Evolutionary conservation across 64 coral and sea anemone genomes (phyloP).

Genomic region (Orbicella faveolata): DNA sequence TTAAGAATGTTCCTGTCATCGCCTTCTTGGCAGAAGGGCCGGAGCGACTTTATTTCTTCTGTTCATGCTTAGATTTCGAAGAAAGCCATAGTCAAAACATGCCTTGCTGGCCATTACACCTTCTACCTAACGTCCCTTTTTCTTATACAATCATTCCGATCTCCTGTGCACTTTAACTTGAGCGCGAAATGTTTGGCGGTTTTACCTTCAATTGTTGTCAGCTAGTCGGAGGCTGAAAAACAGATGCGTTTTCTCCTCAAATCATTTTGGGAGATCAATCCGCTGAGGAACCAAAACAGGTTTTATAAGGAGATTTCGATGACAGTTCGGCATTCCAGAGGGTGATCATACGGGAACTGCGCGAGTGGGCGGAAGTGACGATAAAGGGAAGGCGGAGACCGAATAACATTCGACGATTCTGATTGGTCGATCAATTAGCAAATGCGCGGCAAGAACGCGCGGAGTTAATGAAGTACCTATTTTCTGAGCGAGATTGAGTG

Average conservation of each 20-base stretch:
- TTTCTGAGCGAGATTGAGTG: constrained; percentile 15
- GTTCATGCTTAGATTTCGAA: too few species aligned
- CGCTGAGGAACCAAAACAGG: not conserved
- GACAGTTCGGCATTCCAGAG: not conserved
- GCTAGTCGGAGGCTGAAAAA: not conserved
- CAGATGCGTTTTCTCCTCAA: not conserved
- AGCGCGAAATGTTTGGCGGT: not conserved
- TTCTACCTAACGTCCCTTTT: not conserved
- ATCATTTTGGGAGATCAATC: not conserved
- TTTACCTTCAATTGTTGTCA: not conserved
- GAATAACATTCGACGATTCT: not conserved
- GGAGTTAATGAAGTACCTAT: constrained; percentile 17
- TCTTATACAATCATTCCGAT: not conserved
- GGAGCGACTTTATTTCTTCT: too few species aligned
- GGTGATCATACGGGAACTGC: constrained; percentile 1
- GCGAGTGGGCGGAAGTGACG: constrained; percentile 71
- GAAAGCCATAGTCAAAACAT: too few species aligned
- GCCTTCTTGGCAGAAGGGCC: too few species aligned
- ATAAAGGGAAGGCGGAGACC: constrained; percentile 36
- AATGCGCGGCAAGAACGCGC: constrained; percentile 54
- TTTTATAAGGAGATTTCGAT: not conserved
- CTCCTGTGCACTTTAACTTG: not conserved
- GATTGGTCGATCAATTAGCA: constrained; percentile 56
- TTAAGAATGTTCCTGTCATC: too few species aligned
- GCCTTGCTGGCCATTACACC: too few species aligned